phyloP scores from a whole-genome alignment of 2,888 invertebrate species.

The Lamellibrachia satsuma region DNA sequence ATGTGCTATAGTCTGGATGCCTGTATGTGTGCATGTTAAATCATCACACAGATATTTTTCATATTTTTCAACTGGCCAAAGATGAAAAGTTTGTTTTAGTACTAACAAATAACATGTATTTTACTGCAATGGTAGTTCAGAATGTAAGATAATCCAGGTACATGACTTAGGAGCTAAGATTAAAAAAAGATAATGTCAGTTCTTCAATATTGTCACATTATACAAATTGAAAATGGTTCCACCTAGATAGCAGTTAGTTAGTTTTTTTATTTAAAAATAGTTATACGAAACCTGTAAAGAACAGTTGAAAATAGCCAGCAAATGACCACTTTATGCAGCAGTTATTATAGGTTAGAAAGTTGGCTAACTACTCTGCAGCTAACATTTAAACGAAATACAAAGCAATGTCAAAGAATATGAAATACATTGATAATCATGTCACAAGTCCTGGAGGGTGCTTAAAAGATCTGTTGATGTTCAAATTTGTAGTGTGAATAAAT shows the following conservation, averaged over 20 bases:
- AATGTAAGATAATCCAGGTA: too few relatives aligned
- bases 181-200: not conserved
- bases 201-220: not conserved
- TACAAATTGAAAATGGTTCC: not conserved
- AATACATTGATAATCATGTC: not conserved
- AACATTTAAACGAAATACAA: not conserved
- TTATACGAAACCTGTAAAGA: too few relatives aligned
- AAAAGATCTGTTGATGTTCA: not conserved
- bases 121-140: not conserved
- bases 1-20: not conserved
- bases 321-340: not conserved
- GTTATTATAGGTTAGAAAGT: not conserved
- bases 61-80: not conserved
- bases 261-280: not conserved
- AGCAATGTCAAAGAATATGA: not conserved
- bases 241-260: not conserved
- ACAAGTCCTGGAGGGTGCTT: not conserved
- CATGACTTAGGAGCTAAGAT: too few relatives aligned
- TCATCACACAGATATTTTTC: not conserved
- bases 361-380: not conserved
- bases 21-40: not conserved
- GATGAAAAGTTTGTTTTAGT: too few relatives aligned
- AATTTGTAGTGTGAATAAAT: too few relatives aligned
- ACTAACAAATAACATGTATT: not conserved
- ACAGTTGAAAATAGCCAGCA: too few relatives aligned